Evolutionary conservation across 2,113 vertebrate genomes (phyloP).

Genomic region (Corythoichthys haematopterus): DNA sequence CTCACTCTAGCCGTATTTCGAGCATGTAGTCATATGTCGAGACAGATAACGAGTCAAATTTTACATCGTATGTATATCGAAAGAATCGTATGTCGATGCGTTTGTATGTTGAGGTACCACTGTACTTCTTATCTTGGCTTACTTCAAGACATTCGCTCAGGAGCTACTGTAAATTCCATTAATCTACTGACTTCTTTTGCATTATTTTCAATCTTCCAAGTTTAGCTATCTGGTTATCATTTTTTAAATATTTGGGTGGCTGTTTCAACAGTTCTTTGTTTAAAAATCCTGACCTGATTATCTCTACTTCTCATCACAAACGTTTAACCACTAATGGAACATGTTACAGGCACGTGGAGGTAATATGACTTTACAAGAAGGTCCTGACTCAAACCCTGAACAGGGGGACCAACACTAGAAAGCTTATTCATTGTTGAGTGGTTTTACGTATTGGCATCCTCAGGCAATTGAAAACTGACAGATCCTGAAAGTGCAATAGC

Average conservation of each 20-base stretch:
- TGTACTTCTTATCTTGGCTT: no score
- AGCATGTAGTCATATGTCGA: no score
- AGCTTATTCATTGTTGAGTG: constrained; percentile 27
- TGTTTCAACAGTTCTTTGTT: constrained; percentile 25
- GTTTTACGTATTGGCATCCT: constrained; percentile 32
- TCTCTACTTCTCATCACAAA: constrained; percentile 12
- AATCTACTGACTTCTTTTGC: constrained; percentile 10
- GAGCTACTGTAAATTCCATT: neutral
- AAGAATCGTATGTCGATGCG: no score
- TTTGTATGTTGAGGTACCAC: no score
- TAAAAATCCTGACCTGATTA: constrained; percentile 15
- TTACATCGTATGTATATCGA: no score
- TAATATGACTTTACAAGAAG: constrained; percentile 31
- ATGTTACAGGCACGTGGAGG: constrained; percentile 70
- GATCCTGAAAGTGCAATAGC: constrained; percentile 12
- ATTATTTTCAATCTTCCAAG: constrained; percentile 6
- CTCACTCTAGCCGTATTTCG: no score
- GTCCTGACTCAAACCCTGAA: constrained; percentile 57
- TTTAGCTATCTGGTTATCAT: constrained; percentile 15
- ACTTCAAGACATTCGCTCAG: no score
- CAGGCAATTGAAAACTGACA: constrained; percentile 9
- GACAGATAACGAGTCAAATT: no score
- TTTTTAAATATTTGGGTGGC: constrained; percentile 14
- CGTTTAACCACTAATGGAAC: constrained; percentile 33
- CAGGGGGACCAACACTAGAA: constrained; percentile 29